Evolutionary conservation across 2,797 vertebrate species (phyloP).

Genomic region (Semotilus atromaculatus): DNA sequence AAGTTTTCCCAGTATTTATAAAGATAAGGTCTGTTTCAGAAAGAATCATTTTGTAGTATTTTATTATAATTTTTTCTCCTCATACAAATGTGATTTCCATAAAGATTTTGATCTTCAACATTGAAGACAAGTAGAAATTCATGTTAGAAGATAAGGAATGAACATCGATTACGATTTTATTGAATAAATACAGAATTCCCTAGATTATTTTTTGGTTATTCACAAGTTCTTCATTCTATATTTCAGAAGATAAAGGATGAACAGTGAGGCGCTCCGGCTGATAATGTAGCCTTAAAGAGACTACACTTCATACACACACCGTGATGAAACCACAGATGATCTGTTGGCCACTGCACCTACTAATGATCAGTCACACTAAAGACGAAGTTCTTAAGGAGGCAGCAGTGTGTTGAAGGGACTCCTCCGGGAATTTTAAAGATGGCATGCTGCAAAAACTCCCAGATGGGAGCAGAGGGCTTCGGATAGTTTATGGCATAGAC

Average conservation of each 20-base stretch:
- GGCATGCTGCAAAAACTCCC: neutral
- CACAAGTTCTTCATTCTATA: neutral
- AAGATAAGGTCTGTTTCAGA: neutral
- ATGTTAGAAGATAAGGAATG: neutral
- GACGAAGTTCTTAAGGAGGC: neutral
- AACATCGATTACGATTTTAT: too few relatives aligned
- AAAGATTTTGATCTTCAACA: neutral
- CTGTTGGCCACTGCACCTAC: neutral
- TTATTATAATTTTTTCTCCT: neutral
- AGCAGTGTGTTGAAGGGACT: neutral
- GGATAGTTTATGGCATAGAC: neutral
- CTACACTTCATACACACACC: neutral
- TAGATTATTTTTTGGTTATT: neutral
- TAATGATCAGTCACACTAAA: neutral
- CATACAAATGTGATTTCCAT: neutral
- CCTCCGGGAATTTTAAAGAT: neutral
- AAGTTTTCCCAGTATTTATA: neutral
- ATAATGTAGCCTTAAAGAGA: neutral
- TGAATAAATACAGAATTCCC: neutral
- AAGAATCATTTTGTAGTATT: neutral
- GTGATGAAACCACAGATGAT: neutral
- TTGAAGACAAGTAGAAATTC: too few relatives aligned
- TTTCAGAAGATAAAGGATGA: neutral
- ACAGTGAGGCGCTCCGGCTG: neutral
- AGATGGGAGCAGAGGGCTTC: slow-evolving; percentile 1